These are phyloP conservation scores for Pangasianodon gigas DNA, from an alignment of 2,113 vertebrate genomes.

Conservation along the genomic window DNA sequence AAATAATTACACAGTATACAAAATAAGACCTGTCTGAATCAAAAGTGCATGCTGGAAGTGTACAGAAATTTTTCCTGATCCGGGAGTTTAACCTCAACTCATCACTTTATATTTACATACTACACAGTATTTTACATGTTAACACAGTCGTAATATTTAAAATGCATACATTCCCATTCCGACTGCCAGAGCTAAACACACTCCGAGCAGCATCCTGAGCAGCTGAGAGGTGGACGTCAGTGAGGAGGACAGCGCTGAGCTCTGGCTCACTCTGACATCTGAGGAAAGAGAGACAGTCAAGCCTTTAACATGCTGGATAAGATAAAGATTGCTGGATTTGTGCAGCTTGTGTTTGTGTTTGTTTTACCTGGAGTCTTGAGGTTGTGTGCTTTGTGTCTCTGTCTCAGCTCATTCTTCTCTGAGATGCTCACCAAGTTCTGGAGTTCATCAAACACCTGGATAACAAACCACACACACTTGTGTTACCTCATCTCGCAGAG, in stretches of 20 bases:
- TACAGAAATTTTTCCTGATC: neutral
- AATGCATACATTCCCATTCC: slow-evolving; percentile 14
- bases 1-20: neutral
- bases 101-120: neutral
- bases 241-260: neutral
- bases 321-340: neutral
- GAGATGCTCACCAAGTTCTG: slow-evolving; percentile 63
- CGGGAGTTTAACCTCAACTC: neutral
- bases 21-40: neutral
- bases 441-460: slow-evolving; percentile 72
- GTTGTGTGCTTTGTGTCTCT: slow-evolving; percentile 39
- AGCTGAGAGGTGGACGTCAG: neutral
- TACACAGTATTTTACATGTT: neutral
- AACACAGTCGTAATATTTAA: neutral
- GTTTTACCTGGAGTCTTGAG: slow-evolving; percentile 5
- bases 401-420: slow-evolving; percentile 37
- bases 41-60: neutral
- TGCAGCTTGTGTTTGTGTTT: neutral
- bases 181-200: slow-evolving; percentile 28
- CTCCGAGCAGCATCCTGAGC: slow-evolving; percentile 27
- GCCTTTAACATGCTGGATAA: neutral
- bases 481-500: neutral
- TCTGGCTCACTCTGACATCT: neutral
- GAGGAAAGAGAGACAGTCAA: neutral
- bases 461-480: neutral